phyloP scores from a whole-genome alignment of 2,888 invertebrate genomes.

The Sepiola atlantica region DNA sequence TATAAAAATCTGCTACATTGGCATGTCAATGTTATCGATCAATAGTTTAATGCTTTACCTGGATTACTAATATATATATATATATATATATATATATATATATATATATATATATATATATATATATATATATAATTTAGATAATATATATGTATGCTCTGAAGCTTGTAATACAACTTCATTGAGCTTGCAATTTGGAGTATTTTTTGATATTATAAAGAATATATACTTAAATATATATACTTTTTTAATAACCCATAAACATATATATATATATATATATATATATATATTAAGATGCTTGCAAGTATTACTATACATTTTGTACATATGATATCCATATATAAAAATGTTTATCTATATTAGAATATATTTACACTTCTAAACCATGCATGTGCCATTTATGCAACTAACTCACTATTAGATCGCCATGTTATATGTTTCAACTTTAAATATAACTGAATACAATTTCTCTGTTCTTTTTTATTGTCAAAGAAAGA shows the following conservation, averaged over 20 bases:
- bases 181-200: too few species aligned
- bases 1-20: too few species aligned
- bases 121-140: not conserved
- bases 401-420: not conserved
- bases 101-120: not conserved
- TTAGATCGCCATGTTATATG: not conserved
- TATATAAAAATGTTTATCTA: not conserved
- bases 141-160: too few species aligned
- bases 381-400: not conserved
- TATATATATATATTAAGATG: not conserved
- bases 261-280: not conserved
- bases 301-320: not conserved
- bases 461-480: not conserved
- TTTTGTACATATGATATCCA: not conserved
- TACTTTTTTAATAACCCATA: too few species aligned
- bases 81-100: not conserved
- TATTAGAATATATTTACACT: not conserved
- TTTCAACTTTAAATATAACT: not conserved
- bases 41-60: too few species aligned
- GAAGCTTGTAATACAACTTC: too few species aligned
- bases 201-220: too few species aligned
- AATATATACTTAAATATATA: too few species aligned
- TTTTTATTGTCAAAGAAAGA: not conserved
- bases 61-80: too few species aligned
- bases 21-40: too few species aligned